Conservation (phyloP, 35 echinoderm and acorn worm genomes). For the Apostichopus parvimensis region DNA sequence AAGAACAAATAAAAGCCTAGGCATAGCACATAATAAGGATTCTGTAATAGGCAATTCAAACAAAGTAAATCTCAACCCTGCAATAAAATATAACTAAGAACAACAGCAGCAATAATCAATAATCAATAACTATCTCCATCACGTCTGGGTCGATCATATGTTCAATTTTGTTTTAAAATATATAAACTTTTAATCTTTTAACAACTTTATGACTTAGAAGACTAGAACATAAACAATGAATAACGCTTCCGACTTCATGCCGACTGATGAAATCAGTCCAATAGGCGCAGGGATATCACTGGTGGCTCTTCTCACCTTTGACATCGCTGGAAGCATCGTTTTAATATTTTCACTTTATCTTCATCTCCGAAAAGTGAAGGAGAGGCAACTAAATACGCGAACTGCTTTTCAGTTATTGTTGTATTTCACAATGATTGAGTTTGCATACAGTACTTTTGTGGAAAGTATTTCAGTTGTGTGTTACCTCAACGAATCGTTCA, state of each 20-base stretch:
- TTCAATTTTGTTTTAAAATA: no score
- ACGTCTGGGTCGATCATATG: no score
- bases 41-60: no score
- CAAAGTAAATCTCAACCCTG: no score
- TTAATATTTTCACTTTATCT: background rate
- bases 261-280: background rate
- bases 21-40: no score
- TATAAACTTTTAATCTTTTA: no score
- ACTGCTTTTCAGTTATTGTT: background rate
- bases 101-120: no score
- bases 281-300: slow-evolving; percentile 11
- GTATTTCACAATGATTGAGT: background rate
- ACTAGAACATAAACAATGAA: background rate
- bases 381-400: background rate
- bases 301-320: slow-evolving; percentile 1
- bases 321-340: background rate
- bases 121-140: no score
- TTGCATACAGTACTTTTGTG: background rate
- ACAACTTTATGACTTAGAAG: no score
- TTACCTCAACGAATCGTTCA: background rate
- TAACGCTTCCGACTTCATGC: background rate
- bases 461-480: slow-evolving; percentile 2
- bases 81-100: no score
- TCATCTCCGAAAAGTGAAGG: background rate
- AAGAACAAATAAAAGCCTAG: no score